Evolutionary conservation across 1,140 invertebrate genomes (phyloP).

Genomic region (Drosophila burlai): DNA sequence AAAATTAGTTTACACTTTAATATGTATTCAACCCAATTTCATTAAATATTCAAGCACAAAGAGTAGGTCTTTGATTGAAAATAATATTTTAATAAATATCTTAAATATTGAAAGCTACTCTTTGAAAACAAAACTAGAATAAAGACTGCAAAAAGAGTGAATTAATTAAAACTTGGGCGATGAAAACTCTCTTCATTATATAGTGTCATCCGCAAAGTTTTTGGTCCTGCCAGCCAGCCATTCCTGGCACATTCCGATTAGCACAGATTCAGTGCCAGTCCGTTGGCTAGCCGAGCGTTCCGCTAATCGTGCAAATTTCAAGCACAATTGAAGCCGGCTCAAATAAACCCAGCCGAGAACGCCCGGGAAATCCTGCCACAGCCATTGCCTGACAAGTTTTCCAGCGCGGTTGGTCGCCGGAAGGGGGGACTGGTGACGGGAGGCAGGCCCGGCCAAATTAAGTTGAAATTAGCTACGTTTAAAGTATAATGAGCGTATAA

Average conservation of each 20-base stretch:
- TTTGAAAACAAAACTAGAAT: neutral
- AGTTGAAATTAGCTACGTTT: constrained; percentile 70
- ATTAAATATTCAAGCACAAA: too few relatives aligned
- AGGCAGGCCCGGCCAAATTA: constrained; percentile 40
- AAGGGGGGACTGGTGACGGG: neutral
- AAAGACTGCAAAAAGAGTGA: neutral
- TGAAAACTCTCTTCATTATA: constrained; percentile 23
- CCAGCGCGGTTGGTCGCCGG: neutral
- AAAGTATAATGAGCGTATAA: constrained; percentile 76
- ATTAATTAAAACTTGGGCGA: constrained; percentile 29
- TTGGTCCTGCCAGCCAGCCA: neutral
- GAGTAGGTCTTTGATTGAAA: neutral
- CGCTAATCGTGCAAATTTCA: constrained; percentile 72
- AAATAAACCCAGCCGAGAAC: constrained; percentile 37
- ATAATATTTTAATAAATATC: neutral
- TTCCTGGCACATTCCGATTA: constrained; percentile 21
- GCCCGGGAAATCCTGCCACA: constrained; percentile 17
- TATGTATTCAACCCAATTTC: too few relatives aligned
- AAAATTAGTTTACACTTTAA: too few relatives aligned
- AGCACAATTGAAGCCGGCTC: constrained; percentile 66
- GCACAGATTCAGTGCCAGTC: constrained; percentile 25
- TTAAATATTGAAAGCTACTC: neutral
- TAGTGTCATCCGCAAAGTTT: constrained; percentile 1
- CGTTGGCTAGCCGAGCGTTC: constrained; percentile 49
- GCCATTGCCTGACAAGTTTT: constrained; percentile 47